Base-by-base conservation (phyloP, 1,140 invertebrate species). In the Zaprionus ornatus region DNA sequence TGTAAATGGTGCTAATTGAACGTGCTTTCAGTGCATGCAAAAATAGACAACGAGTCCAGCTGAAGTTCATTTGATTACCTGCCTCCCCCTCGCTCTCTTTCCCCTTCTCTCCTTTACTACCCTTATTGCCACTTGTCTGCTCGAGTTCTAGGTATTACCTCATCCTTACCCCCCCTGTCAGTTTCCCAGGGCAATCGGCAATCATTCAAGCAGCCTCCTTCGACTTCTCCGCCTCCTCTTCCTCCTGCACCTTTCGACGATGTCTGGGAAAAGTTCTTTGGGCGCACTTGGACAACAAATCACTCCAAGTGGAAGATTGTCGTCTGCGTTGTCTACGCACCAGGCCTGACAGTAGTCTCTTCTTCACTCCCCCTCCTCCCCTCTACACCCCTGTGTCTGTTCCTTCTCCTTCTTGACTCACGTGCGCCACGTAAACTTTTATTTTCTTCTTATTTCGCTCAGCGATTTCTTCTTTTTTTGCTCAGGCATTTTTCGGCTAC, bases 291-390 rank as follows among this genome's bases (percentile, higher is more conserved):
- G 57, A 71, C 69, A 74, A 79, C 84, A 90, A 84, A 88, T 84
- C 81, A 78, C 74, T 81, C 65, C 62, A 74, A 84, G 78, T 78
- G 75, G 73, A 82, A 82, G 71, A 87, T 71, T 82, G 73, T 87
- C 84, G 84, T 88, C 80, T 80, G 70, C 48, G 62, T 37, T 67
- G 62, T 80, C 74, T 75, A 80, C 84, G 84, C 77, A 83, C 61
- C 71, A 74, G 71, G 65, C 71, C 56, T 74, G 66, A 57, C 72
- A 74, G 57, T 27, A 64, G 61, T 13, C 56, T 45, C 64, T 57
- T 15, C 52, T 48, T 21, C 50, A 40, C 29, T 13, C 15, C 9
- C 19, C 48, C 0, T 19, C 13, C 10, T 10, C 13, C 17, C 25
- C 17, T 3, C 21, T 7, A 3, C 5, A 0, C n/a, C 17, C 21